A percentile compares a stretch with the other conserved stretches of the same genome.
These are phyloP conservation scores for Trichomalopsis sarcophagae DNA, from an alignment of 1,140 invertebrate genomes.

Conservation along the genomic window DNA sequence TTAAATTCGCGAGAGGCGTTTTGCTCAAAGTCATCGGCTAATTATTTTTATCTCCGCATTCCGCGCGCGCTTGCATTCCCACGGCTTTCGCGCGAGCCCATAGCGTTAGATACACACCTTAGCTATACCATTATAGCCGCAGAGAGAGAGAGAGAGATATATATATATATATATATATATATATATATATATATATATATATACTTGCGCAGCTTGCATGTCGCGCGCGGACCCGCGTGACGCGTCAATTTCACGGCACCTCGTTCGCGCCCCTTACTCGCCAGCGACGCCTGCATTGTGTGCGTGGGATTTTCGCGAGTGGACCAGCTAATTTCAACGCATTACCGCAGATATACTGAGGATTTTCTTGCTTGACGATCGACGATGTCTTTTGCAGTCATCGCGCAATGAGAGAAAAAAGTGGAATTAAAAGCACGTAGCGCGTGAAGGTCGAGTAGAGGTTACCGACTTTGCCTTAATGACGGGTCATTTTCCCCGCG, in stretches of 20 bases:
- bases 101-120: background rate
- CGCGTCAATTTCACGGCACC: background rate
- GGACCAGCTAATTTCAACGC: too few species aligned
- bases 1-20: background rate
- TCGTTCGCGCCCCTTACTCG: background rate
- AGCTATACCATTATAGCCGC: background rate
- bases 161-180: too few species aligned
- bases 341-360: background rate
- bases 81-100: background rate
- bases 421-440: background rate
- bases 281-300: background rate
- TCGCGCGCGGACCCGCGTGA: background rate
- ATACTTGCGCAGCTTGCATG: background rate
- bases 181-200: too few species aligned
- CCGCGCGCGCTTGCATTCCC: conserved; percentile 31
- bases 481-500: background rate
- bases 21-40: conserved; percentile 48
- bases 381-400: too few species aligned
- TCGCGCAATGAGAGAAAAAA: background rate
- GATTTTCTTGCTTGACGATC: too few species aligned
- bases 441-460: conserved; percentile 8
- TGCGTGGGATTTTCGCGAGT: background rate
- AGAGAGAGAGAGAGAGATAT: too few species aligned
- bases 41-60: conserved; percentile 56
- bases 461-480: background rate